Evolutionary conservation across 2,888 invertebrate species (phyloP).

Genomic region (Acronicta aceris): DNA sequence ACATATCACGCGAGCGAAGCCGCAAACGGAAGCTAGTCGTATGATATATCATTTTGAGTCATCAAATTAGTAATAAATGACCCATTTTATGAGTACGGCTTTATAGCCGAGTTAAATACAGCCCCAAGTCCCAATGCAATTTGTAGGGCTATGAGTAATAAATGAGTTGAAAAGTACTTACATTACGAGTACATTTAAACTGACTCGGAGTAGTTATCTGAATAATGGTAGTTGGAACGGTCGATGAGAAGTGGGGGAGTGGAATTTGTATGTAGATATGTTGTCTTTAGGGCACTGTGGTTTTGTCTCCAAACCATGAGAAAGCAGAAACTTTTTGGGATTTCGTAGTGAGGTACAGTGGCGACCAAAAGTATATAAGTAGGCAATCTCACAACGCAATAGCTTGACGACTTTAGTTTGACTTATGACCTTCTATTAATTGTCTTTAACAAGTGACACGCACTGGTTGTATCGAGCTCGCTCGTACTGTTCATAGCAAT

Average conservation of each 20-base stretch:
- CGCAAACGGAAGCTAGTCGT: not conserved
- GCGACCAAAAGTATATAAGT: too few relatives aligned
- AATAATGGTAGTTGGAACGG: not conserved
- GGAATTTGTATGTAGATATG: not conserved
- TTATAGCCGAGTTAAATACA: conserved; percentile 4
- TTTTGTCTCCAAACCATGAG: too few relatives aligned
- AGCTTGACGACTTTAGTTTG: too few relatives aligned
- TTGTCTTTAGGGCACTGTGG: too few relatives aligned
- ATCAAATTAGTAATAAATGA: conserved; percentile 10
- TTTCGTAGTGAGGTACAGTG: too few relatives aligned
- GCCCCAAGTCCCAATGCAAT: conserved; percentile 11
- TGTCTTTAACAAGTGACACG: too few relatives aligned
- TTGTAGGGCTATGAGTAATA: conserved; percentile 16
- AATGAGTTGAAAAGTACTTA: conserved; percentile 8
- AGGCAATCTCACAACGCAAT: too few relatives aligned
- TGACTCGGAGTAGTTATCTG: not conserved
- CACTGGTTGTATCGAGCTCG: too few relatives aligned
- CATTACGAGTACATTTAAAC: conserved; percentile 3
- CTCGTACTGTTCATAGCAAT: too few relatives aligned
- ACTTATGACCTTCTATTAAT: too few relatives aligned
- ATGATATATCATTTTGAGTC: not conserved
- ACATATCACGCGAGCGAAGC: not conserved
- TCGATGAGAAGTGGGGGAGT: not conserved
- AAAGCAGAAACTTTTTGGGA: too few relatives aligned
- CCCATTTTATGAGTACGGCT: conserved; percentile 9